Evolutionary conservation across 2,888 invertebrate genomes (phyloP), one percentile per base, ranked within the genome.

Genomic region (Sphecodes monilicornis): DNA sequence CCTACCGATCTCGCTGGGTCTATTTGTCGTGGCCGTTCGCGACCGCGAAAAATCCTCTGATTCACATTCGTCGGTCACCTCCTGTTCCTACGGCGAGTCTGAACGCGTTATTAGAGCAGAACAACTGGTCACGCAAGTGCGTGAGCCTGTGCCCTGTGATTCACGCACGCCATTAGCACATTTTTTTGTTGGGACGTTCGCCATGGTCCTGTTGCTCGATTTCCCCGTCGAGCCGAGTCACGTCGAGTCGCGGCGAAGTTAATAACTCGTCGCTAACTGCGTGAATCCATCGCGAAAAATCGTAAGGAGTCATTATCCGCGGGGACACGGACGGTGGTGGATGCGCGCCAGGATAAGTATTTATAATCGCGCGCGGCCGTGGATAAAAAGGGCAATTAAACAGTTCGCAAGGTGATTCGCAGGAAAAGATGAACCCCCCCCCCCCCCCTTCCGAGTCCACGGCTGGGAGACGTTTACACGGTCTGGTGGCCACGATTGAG

Each of bases 131-230:
- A 43, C 75, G 82, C 76, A 76, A 71, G 68, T 84, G 81, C 71
- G 64, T 73, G 78, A 82, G 77, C 29, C 76, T 50, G 71, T 46
- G 46, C 39, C 66, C 36, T 29, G 39, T 80, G 83, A 88, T 78
- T 88, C 86, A 82, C 82, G 73, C 41, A 78, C 50, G 39, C 76
- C 86, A 82, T 88, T 82, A 86, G 41, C 82, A 82, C 76, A 66
- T 26, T 84, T 82, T n/a, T 87, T 80, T 87, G 6, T 13, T 60
- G 32, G 36, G 22, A 18, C 32, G 10, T 36, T 1, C 32, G 16
- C 11, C 29, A 10, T 13, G n/a, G 26, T 29, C 32, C 41, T 29
- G 4, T 41, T 46, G 36, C 36, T 64, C 18, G 46, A 26, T 64
- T 43, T 50, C 13, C 26, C 16, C 26, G 29, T 10, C 13, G 13